Base-by-base conservation (phyloP, 2,888 invertebrate genomes). In the Adelphocoris suturalis region DNA sequence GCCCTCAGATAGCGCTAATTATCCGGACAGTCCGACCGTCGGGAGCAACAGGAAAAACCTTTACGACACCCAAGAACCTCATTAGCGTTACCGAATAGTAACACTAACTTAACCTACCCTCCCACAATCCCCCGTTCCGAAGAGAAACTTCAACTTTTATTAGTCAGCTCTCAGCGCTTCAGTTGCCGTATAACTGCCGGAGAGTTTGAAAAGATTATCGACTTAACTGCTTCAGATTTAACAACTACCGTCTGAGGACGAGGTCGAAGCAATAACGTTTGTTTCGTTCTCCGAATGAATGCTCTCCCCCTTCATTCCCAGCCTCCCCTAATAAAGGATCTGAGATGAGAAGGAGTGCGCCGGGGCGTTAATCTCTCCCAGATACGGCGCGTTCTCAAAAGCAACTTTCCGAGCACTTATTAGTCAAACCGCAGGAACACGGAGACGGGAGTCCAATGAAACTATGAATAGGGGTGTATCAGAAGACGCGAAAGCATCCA, bases 31-130 rank as follows among this genome's bases (percentile, higher is more conserved):
- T 23, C 68, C 68, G 27, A 37, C 37, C 57, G 68, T 23, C 2
- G 5, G 19, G 23, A 68, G 19, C 23, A 19, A 23, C 23, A 68
- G 68, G n/a, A n/a, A 68, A 68, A 68, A 68, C 68, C 68, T 68
- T 68, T 68, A 68, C 68, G 68, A 68, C 68, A 68, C 68, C 68
- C 68, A 7, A 68, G 68, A 68, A 68, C 68, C 68, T 68, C 68
- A 68, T 68, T 68, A 68, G 68, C 19, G 68, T 68, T 68, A 68
- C 68, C 68, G 68, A 68, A 68, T 68, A 68, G 68, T 68, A 68
- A 68, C 27, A 23, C 68, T 23, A 27, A 27, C 68, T 68, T 23
- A 23, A 19, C n/a, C 57, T 57, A 7, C 57, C 16, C 57, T 68
- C 68, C 68, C 68, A 68, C 68, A 68, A 23, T 4, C 68, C 13